These are phyloP conservation scores for Bombylius discolor DNA, from an alignment of 2,888 invertebrate genomes.

Conservation along the genomic window DNA sequence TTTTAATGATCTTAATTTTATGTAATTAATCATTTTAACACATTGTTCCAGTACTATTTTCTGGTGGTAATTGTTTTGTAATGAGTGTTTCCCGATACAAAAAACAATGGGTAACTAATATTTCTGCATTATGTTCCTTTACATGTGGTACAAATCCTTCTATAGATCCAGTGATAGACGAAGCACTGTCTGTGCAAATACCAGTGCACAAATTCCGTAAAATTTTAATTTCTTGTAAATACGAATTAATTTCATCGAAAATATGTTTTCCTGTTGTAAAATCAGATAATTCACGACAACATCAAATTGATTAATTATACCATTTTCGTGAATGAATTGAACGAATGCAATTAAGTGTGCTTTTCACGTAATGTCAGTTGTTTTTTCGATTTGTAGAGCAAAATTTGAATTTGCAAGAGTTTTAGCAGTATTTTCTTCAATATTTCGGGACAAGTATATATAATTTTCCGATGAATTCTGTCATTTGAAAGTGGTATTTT, in stretches of 20 bases:
- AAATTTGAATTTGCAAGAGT: background rate
- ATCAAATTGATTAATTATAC: background rate
- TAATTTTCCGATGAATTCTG: background rate
- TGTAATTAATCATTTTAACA: background rate
- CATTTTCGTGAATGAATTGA: background rate
- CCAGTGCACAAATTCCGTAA: background rate
- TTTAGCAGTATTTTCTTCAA: background rate
- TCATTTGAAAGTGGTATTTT: background rate
- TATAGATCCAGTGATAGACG: background rate
- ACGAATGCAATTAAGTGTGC: background rate
- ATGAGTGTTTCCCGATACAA: background rate
- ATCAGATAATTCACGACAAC: background rate
- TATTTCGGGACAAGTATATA: background rate
- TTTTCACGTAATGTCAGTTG: background rate
- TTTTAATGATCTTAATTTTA: background rate
- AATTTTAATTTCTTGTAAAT: background rate
- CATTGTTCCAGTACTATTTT: background rate
- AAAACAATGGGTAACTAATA: conserved; percentile 1
- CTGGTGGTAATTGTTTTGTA: background rate
- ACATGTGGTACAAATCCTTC: background rate
- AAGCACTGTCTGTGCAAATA: background rate
- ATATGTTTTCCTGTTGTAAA: background rate
- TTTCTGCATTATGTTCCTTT: background rate
- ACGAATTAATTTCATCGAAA: background rate
- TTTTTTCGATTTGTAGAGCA: background rate